Evolutionary conservation across 2,797 vertebrate species (phyloP).

Genomic region (Spondyliosoma cantharus): DNA sequence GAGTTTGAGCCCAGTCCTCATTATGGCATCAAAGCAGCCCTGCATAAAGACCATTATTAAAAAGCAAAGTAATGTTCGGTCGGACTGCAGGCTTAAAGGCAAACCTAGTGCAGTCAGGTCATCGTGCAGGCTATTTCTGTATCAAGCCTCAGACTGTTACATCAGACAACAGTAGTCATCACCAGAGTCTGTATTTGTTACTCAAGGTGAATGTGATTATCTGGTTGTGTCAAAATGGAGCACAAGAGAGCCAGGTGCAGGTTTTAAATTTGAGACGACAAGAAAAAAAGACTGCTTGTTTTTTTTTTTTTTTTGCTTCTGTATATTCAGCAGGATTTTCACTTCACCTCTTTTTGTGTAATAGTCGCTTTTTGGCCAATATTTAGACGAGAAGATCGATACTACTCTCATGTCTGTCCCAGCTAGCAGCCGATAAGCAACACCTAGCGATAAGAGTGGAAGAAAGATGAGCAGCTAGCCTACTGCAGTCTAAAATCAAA

Average conservation of each 20-base stretch:
- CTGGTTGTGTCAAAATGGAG: not conserved
- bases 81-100: constrained; percentile 7
- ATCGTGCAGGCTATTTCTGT: constrained; percentile 37
- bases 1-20: constrained; percentile 2
- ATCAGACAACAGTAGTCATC: constrained; percentile 46
- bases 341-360: not conserved
- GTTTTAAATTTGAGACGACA: not conserved
- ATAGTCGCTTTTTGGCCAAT: not conserved
- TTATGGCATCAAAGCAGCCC: not conserved
- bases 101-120: constrained; percentile 13
- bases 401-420: not conserved
- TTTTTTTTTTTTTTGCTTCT: not conserved
- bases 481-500: not conserved
- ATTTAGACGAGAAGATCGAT: not conserved
- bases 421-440: not conserved
- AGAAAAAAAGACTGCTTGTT: not conserved
- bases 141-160: constrained; percentile 55
- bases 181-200: constrained; percentile 30
- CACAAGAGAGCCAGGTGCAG: not conserved
- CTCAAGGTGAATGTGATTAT: constrained; percentile 42
- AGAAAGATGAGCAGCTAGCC: no score
- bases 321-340: not conserved
- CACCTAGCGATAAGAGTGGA: not conserved
- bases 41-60: not conserved
- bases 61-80: constrained; percentile 6